Conservation (phyloP, 2,113 vertebrate genomes). For the Herpetotheres cachinnans region DNA sequence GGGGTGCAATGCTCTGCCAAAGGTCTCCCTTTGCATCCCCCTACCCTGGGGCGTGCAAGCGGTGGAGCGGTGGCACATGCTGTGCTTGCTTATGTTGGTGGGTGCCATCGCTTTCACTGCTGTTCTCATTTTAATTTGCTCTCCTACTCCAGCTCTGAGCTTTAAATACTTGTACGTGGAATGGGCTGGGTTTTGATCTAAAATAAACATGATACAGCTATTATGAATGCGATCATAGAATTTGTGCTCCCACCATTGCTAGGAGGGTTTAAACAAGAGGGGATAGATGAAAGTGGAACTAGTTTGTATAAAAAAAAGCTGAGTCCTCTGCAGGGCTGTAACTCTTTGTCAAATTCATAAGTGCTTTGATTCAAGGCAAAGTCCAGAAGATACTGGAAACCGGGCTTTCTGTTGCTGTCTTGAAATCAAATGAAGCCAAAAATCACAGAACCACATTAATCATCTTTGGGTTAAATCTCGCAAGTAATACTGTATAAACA, state of each 20-base stretch:
- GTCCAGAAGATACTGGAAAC: background rate
- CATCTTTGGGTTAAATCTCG: conserved; percentile 46
- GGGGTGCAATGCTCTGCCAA: background rate
- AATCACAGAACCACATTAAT: conserved; percentile 29
- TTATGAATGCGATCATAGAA: background rate
- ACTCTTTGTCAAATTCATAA: background rate
- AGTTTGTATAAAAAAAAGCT: background rate
- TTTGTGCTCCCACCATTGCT: background rate
- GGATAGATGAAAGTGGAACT: background rate
- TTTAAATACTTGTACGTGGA: background rate
- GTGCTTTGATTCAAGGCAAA: background rate
- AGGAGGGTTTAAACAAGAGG: background rate
- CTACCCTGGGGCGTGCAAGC: background rate
- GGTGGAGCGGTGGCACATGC: background rate
- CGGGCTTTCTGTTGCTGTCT: background rate
- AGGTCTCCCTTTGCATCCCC: background rate
- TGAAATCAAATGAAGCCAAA: conserved; percentile 16
- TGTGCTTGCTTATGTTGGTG: background rate
- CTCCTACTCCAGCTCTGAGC: background rate
- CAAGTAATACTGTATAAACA: conserved; percentile 58
- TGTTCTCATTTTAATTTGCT: background rate
- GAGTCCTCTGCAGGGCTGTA: background rate
- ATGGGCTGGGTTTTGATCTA: background rate
- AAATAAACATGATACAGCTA: background rate
- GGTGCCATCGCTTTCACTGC: background rate